Conservation (phyloP, 1,140 invertebrate species). For the Drosophila grimshawi region DNA sequence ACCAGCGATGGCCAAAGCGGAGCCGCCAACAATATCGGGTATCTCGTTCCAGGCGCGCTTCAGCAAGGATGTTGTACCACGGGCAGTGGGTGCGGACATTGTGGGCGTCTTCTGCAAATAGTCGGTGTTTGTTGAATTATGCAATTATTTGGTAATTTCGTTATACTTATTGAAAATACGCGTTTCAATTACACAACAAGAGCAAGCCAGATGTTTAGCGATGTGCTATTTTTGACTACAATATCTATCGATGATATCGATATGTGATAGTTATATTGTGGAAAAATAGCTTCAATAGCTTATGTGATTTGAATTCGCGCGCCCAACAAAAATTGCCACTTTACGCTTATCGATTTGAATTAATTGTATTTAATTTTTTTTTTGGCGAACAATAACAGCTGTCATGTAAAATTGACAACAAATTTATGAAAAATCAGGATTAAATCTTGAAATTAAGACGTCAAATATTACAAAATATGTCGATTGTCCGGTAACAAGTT, state of each 20-base stretch:
- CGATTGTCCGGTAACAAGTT: not conserved
- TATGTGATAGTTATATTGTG: constrained; percentile 6
- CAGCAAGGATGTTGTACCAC: constrained; percentile 79
- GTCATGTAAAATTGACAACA: too few species aligned
- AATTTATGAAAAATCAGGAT: too few species aligned
- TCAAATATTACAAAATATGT: not conserved
- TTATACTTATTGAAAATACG: constrained; percentile 57
- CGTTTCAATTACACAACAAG: constrained; percentile 64
- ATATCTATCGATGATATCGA: constrained; percentile 21
- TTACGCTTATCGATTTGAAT: too few species aligned
- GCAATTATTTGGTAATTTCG: not conserved
- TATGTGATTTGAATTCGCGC: too few species aligned
- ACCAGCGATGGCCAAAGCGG: constrained; percentile 85
- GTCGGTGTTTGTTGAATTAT: not conserved
- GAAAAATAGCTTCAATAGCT: too few species aligned
- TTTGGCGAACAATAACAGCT: too few species aligned
- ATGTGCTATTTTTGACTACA: constrained; percentile 15
- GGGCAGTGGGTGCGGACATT: constrained; percentile 73
- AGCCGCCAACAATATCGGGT: constrained; percentile 87
- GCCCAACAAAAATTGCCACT: too few species aligned
- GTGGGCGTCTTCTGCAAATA: constrained; percentile 40
- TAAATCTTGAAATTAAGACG: too few species aligned
- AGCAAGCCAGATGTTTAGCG: constrained; percentile 43
- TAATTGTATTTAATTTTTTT: too few species aligned
- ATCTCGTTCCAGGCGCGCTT: constrained; percentile 88